phyloP scores from a whole-genome alignment of 2,888 invertebrate genomes.

The Sceliomorpha sp. region DNA sequence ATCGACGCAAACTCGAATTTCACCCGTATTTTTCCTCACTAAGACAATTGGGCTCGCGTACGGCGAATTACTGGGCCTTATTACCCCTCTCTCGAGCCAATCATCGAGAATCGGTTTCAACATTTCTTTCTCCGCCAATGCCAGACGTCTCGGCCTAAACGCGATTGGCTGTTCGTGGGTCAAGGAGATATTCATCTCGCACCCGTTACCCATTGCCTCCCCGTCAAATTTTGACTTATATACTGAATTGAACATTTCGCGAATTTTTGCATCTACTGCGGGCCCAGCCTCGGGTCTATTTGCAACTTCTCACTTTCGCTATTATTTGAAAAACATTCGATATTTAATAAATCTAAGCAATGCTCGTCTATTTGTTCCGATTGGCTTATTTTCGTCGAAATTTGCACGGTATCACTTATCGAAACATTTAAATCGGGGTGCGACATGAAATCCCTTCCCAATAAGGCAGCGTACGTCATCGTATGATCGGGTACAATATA shows the following conservation, averaged over 20 bases:
- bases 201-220: not conserved
- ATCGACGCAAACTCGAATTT: constrained; percentile 13
- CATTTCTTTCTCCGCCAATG: constrained; percentile 14
- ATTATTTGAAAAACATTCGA: no score
- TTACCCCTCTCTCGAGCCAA: constrained; percentile 9
- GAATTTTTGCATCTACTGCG: not conserved
- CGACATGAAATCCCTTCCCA: constrained; percentile 12
- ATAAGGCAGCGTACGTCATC: constrained; percentile 5
- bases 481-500: constrained; percentile 8
- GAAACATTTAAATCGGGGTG: constrained; percentile 1
- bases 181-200: not conserved
- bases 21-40: not conserved
- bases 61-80: constrained; percentile 8
- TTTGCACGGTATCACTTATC: not conserved
- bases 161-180: constrained; percentile 9
- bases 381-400: not conserved
- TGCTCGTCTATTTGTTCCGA: no score
- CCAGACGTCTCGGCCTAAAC: constrained; percentile 10
- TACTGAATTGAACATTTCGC: not conserved
- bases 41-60: constrained; percentile 16
- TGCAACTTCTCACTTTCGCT: no score
- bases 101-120: constrained; percentile 11
- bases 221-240: not conserved
- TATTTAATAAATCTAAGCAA: no score
- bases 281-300: not conserved